Conservation (phyloP, 1,140 invertebrate species). For the Nasonia longicornis region DNA sequence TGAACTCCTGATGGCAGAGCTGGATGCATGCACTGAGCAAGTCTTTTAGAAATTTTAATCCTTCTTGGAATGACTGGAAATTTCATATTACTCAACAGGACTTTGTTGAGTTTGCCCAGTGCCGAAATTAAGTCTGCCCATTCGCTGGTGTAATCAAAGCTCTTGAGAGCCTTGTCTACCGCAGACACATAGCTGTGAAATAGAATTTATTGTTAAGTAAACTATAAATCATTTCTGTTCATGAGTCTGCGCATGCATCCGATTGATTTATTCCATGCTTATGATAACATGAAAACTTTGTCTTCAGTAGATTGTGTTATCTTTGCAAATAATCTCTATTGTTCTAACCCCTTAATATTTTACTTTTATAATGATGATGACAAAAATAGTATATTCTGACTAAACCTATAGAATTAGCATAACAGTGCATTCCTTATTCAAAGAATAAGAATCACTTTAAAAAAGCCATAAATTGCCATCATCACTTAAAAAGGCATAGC, state of each 20-base stretch:
- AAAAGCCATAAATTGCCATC: neutral
- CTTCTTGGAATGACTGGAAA: constrained; percentile 91
- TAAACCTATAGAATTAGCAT: too few relatives aligned
- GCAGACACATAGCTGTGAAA: constrained; percentile 76
- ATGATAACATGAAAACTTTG: neutral
- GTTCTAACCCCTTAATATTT: neutral
- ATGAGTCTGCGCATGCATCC: neutral
- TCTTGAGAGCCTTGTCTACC: constrained; percentile 91
- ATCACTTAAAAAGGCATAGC: constrained; percentile 9
- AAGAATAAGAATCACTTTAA: neutral
- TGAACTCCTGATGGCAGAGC: constrained; percentile 92
- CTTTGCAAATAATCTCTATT: constrained; percentile 7
- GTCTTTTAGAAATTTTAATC: constrained; percentile 91
- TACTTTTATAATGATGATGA: too few relatives aligned
- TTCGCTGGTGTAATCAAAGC: constrained; percentile 94
- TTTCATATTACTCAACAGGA: constrained; percentile 81
- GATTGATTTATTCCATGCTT: neutral
- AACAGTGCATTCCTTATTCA: neutral
- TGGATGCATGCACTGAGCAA: constrained; percentile 96
- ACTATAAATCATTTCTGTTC: neutral
- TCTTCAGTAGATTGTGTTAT: neutral
- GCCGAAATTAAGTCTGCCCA: constrained; percentile 96
- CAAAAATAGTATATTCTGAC: too few relatives aligned
- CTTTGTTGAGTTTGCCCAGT: constrained; percentile 92
- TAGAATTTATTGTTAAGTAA: constrained; percentile 35